Conservation (phyloP, 2,113 vertebrate genomes). For the Coptodon bakossiorum region DNA sequence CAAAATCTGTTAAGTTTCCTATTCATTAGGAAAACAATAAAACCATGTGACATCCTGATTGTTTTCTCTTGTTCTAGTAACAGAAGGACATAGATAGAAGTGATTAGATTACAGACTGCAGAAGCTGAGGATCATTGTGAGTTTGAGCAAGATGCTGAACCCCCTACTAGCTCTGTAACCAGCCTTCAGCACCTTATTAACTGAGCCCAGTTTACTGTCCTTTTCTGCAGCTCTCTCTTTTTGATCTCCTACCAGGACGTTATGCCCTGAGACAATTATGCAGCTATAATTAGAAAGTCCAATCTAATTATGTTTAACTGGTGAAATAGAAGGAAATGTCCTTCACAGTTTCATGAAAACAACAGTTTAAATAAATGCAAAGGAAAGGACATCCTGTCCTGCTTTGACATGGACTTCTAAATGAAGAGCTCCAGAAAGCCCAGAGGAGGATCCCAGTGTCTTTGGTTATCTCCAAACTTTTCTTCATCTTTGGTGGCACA, state of each 20-base stretch:
- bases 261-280: neutral
- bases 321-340: neutral
- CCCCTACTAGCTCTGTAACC: neutral
- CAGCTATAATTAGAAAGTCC: conserved; percentile 26
- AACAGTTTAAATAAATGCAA: neutral
- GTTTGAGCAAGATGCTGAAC: neutral
- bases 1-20: neutral
- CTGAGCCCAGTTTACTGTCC: neutral
- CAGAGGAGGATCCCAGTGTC: neutral
- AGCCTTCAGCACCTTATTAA: neutral
- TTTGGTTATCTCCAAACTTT: neutral
- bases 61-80: neutral
- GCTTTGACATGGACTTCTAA: neutral
- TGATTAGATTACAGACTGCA: neutral
- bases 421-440: neutral
- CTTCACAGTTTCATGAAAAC: neutral
- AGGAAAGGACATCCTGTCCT: neutral
- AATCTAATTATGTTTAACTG: neutral
- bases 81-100: neutral
- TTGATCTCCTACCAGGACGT: neutral
- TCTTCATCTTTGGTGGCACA: neutral
- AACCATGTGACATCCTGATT: neutral
- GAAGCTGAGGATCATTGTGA: neutral
- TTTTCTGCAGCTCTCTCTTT: neutral
- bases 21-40: neutral